These are phyloP conservation scores for Protobothrops flavoviridis DNA, from an alignment of 2,113 vertebrate species.

Conservation along the genomic window DNA sequence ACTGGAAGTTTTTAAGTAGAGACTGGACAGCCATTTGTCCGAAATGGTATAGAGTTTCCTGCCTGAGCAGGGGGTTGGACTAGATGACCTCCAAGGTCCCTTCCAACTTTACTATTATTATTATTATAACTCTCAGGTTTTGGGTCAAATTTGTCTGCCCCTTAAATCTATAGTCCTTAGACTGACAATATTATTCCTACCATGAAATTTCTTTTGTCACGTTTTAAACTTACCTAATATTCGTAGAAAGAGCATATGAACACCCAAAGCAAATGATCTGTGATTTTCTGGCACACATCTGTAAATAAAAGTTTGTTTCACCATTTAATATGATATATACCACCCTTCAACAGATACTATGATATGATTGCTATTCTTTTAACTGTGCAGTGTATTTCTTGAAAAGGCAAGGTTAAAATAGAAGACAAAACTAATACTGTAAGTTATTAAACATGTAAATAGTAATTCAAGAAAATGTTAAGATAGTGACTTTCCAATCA, in stretches of 20 bases:
- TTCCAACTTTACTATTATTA: too few species aligned
- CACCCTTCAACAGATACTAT: background rate
- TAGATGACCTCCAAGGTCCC: too few species aligned
- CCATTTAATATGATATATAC: background rate
- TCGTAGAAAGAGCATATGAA: conserved; percentile 68
- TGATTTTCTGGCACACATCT: conserved; percentile 73
- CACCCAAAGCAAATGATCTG: conserved; percentile 72
- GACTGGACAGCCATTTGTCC: too few species aligned
- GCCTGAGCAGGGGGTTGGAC: too few species aligned
- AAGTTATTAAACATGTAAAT: background rate
- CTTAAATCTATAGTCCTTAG: background rate
- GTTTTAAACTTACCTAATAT: conserved; percentile 63
- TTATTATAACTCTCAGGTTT: background rate
- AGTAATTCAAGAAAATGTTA: conserved; percentile 7
- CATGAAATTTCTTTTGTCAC: background rate
- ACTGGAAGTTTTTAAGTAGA: too few species aligned
- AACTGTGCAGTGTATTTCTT: background rate
- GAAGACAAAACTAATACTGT: background rate
- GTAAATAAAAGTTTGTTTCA: conserved; percentile 42
- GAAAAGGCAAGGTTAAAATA: background rate
- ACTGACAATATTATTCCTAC: background rate
- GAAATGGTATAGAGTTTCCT: too few species aligned
- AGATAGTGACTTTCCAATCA: background rate
- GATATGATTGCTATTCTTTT: background rate
- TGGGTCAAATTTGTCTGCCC: background rate